Base-by-base conservation (phyloP, 2,797 vertebrate species). In the Karalla daura region DNA sequence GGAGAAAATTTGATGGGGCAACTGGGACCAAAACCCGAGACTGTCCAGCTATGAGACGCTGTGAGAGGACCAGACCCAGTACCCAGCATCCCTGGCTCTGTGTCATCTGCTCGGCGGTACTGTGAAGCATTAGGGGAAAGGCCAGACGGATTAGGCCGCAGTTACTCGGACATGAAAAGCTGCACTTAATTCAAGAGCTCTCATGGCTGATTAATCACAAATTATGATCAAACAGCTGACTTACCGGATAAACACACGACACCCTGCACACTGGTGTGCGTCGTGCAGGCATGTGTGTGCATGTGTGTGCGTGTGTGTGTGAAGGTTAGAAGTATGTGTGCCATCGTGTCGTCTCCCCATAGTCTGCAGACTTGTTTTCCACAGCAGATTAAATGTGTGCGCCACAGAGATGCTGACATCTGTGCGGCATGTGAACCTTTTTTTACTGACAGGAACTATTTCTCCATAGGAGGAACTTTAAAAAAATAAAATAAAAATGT, bases 181-280 rank as follows among this genome's bases (percentile, higher is more conserved):
- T 70, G 79, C 69, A 41, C 78, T 74, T 78, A 46, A 85, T 73
- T 84, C 76, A 53, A 79, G 84, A 72, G 79, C 70, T 84, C 84
- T 80, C 82, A 78, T 49, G 78, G 76, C 69, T 84, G 86, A 87
- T 89, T 89, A 87, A 89, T 86, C 86, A 76, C 73, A 70, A 85
- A 80, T 86, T 74, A 76, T 83, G 85, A 88, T 88, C 83, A 88
- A 88, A 88, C 81, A 79, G 63, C 80, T 88, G 84, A 89, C 70
- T 90, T 80, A 86, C 81, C 78, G 66, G 81, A 86, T 85, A 70
- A 87, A 88, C 78, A 84, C 54, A 81, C 33, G 81, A 83, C 81
- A 86, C 76, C 51, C 41, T 11, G 66, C 60, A 68, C 78, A 70
- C 85, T 46, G 60, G 76, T 35, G 56, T 67, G 62, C 17, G n/a